Evolutionary conservation across 2,797 vertebrate genomes (phyloP), one percentile per base, ranked within the genome.

Genomic region (Cirrhinus mrigala): DNA sequence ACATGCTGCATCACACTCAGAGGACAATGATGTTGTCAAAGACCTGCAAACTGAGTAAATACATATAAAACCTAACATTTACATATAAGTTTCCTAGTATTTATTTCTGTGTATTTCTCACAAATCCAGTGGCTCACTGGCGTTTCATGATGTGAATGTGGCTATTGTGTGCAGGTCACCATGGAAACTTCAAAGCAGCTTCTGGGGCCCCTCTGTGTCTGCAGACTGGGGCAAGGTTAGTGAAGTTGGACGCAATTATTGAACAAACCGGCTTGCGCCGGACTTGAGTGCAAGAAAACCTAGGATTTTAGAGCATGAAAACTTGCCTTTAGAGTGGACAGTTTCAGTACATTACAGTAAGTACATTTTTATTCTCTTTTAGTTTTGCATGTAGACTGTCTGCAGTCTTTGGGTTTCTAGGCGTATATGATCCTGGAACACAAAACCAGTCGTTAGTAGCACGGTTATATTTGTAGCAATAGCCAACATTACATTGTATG

Each of bases 231-330:
- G 9, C 87, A 86, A 86, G 89, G 88, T 89, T 86, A 85, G 81
- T 78, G 87, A 82, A 81, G 89, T 88, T 88, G 88, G 86, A 83
- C 54, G 33, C 46, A 68, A 64, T 64, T 64, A 87, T 90, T 88
- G 89, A 80, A 84, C 82, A 88, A 94, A 93, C 93, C 92, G 82
- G 93, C 91, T 90, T 79, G 90, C 73, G 6, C 92, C 87, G 85
- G 93, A 88, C 85, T 89, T 15, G 83, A 84, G n/a, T 58, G 33
- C 12, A 15, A 29, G 71, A 12, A 68, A 29, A 22, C 60, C 6
- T 4, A 6, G 6, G 40, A 5, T 7, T 16, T 70, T 52, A 2
- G 29, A 56, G 18, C 33, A 50, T 48, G 58, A 11, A 58, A 46
- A 9, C 48, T 44, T 44, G 40, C 40, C 56, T 64, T 29, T 50